Base-by-base conservation (phyloP, 2,888 invertebrate species). In the Patella caerulea region DNA sequence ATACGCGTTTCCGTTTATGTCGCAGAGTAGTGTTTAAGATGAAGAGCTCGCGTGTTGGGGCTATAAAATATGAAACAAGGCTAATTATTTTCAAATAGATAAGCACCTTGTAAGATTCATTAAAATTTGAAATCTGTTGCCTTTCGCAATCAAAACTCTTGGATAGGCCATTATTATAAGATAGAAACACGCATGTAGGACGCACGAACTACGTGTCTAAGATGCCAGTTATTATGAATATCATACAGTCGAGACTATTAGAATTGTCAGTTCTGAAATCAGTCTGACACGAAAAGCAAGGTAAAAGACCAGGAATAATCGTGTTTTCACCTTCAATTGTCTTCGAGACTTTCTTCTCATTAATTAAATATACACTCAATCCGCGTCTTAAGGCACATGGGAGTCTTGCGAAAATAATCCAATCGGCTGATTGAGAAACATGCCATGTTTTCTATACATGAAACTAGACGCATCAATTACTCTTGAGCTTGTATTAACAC, bases 91-190 rank as follows among this genome's bases (percentile, higher is more conserved):
- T 65, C 65, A 65, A 65, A 65, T 24, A 24, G 65, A 65, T 65
- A 65, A 65, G 19, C 24, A 65, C 65, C 65, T 65, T 65, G 65
- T 65, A 24, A 19, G 11, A 65, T 24, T 65, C 65, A 65, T 65
- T 65, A 65, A 65, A 65, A 65, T 65, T 65, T 65, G 65, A 65
- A 65, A 65, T 65, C 65, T 19, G 65, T 65, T 19, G 65, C 65
- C 65, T 65, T 65, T 65, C 65, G 65, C 65, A 65, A 65, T 65
- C 65, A 65, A 65, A 65, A 65, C 65, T 65, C 65, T 65, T 65
- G 65, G 65, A 65, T 65, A 24, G 24, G 24, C 19, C 24, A 24
- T 65, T 24, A 65, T 19, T 24, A 65, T 65, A 65, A 24, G 19
- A 24, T 65, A 19, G 11, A 15, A 65, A 65, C 65, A 65, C 65